Evolutionary conservation across 2,888 invertebrate species (phyloP).

Genomic region (Hesperia comma): DNA sequence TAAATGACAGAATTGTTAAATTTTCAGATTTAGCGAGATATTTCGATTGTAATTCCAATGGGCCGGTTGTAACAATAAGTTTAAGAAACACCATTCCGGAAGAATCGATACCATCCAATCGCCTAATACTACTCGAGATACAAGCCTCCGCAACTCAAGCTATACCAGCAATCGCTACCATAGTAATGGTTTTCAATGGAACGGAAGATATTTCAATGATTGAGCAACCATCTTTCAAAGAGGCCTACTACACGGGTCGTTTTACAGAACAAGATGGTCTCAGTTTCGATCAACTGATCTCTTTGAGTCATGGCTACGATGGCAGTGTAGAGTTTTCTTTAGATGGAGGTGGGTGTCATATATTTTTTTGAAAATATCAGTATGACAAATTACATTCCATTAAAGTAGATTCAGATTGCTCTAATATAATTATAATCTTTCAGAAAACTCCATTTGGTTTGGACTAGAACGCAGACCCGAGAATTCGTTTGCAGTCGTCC

Average conservation of each 20-base stretch:
- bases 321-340: conserved; percentile 47
- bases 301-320: conserved; percentile 48
- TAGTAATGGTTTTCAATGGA: conserved; percentile 45
- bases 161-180: conserved; percentile 47
- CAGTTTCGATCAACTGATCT: conserved; percentile 44
- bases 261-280: conserved; percentile 46
- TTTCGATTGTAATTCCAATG: conserved; percentile 42
- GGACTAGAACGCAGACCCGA: conserved; percentile 25
- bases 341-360: conserved; percentile 48
- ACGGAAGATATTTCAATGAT: conserved; percentile 17
- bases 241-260: conserved; percentile 50
- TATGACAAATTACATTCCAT: not conserved
- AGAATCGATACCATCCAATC: conserved; percentile 45
- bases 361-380: not conserved
- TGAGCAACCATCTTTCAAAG: conserved; percentile 38
- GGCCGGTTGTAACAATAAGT: conserved; percentile 42
- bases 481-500: conserved; percentile 40
- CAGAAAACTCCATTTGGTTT: conserved; percentile 53
- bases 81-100: conserved; percentile 45
- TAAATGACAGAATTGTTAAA: not conserved
- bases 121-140: conserved; percentile 48
- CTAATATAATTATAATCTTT: conserved; percentile 36
- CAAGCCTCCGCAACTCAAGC: conserved; percentile 48
- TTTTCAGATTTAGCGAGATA: conserved; percentile 48
- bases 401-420: not conserved